Base-by-base conservation (phyloP, 2,113 vertebrate genomes). In the Entomyzon cyanotis region DNA sequence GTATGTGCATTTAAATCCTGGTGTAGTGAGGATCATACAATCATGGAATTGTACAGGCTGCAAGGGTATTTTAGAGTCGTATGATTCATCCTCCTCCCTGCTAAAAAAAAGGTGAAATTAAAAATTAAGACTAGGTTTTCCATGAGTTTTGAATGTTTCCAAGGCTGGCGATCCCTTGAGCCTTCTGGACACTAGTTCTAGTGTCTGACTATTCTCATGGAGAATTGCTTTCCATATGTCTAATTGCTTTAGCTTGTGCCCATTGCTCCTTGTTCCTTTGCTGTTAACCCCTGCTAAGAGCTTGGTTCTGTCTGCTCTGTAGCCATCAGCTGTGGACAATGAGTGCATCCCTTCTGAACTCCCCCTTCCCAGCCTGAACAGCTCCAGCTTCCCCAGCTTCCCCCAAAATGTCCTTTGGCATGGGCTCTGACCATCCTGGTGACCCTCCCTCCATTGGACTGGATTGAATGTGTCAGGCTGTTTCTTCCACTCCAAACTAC, bases 1-100 rank as follows among this genome's bases (percentile, higher is more conserved):
- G 28, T 78, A 41, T 78, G 41, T 87, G 56, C 49, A 49, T 93
- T 91, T 68, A 85, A 88, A 77, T 86, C 22, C 49, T 83, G 60
- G 4, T 67, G 14, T 35, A 27, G 60, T 74, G 15, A 81, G 46
- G 56, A 67, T 70, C 35, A 56, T 33, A 14, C 25, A 74, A 10
- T 42, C 35, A 53, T 11, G 50, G 50, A 82, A 53, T 71, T 78
- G 35, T 13, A 12, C 12, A 55, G 21, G 56, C 47, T 60, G 33
- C 37, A 70, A 74, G 42, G 15, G 11, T 68, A 35, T 78, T 84
- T 67, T 47, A 30, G 81, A 75, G 52, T 47, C 47, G 11, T 22
- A 22, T 70, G 23, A 15, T 63, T 59, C 27, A 74, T 12, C 9
- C 8, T 25, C 7, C 11, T 25, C 7, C 11, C 37, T 3, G 6